Base-by-base conservation (phyloP, 2,113 vertebrate species). In the Lagopus muta region DNA sequence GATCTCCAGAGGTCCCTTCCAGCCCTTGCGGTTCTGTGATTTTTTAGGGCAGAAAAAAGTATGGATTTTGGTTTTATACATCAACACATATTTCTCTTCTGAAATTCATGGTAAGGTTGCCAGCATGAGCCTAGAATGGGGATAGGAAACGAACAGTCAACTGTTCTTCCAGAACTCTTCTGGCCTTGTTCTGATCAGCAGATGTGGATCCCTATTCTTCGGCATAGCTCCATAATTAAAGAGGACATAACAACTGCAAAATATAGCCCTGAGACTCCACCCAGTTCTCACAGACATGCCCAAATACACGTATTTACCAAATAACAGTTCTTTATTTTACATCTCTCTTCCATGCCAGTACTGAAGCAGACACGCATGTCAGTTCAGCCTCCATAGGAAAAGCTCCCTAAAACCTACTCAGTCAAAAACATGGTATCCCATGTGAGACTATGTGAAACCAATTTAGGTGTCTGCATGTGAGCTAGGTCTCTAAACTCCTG, bases 141-240 rank as follows among this genome's bases (percentile, higher is more conserved):
- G 66, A 86, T 30, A 73, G 85, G 55, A 95, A 93, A 86, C 77
- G 15, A 95, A 71, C 42, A 82, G 72, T 52, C 80, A 87, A 13
- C 21, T 7, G 13, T 77, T 94, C 78, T 77, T 92, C 67, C 85
- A 91, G 50, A n/a, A 74, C 30, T 25, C 40, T 86, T 82, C 74
- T 95, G 77, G 57, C 43, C 48, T 54, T 45, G 45, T 86, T 92
- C 50, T 84, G 77, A 86, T 78, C 52, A 60, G 50, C 65, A 88
- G 65, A 83, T 88, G 65, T 66, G 82, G 11, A 65, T 74, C 73
- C 45, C 60, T 89, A 94, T 55, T 86, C 60, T 79, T 79, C 0
- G 7, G 82, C 38, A 22, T 1, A 52, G 20, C 11, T 83, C 45
- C 87, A 89, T 50, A 90, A 86, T 40, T 36, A 48, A 79, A 82